Base-by-base conservation (phyloP, 2,113 vertebrate species). In the Felis chaus region DNA sequence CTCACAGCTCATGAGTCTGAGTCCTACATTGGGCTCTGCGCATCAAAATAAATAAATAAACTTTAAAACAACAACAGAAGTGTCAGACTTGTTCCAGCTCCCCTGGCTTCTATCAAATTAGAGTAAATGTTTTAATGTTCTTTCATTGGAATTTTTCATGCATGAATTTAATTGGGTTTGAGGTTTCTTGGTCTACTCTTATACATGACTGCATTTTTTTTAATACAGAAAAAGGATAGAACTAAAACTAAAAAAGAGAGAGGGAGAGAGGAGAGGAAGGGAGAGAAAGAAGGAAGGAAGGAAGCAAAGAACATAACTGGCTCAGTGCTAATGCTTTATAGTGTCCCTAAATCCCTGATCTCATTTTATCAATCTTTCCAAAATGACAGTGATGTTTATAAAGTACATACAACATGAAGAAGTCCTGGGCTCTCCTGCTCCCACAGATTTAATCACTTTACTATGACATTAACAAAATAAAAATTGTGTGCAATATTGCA, bases 91-190 rank as follows among this genome's bases (percentile, higher is more conserved):
- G 16, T 94, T 98, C 85, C 98, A 76, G 85, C 81, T 92, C 93
- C 94, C 84, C 81, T 96, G 63, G 39, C 80, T 94, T 71, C 71
- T 95, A 53, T 15, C 97, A 80, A 92, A 97, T 96, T 96, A 98
- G 73, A 97, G 57, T 74, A 85, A 92, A 57, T 94, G 86, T 97
- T 97, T 91, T 13, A 97, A 95, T 92, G 91, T 66, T 93, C 19
- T 50, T 98, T 97, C 95, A 97, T 92, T 94, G 45, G 19, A 91
- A 98, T 63, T 65, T 98, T 98, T 98, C 95, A 83, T 97, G 73
- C 14, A 97, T 98, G 21, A 97, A 98, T 98, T 98, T 97, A 98
- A 96, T 90, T 95, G 71, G 78, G 48, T 95, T 97, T 94, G 65
- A 96, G 81, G 65, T 89, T 76, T 74, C 19, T 73, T 86, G 65